Evolutionary conservation across 2,888 invertebrate genomes (phyloP).

Genomic region (Zeuzera pyrina): DNA sequence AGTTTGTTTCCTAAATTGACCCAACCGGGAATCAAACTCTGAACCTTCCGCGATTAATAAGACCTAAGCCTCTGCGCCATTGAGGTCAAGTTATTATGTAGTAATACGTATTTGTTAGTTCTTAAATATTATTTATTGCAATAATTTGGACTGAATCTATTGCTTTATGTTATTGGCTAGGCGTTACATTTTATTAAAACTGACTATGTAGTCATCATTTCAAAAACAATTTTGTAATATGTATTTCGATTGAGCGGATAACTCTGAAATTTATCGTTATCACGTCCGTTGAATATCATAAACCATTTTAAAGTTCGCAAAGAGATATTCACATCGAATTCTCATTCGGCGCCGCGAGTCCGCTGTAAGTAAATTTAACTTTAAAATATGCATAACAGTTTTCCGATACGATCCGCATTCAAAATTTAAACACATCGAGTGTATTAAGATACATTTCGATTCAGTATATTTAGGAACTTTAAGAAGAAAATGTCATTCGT

Average conservation of each 20-base stretch:
- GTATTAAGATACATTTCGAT: constrained; percentile 70
- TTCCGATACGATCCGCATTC: constrained; percentile 65
- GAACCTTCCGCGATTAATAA: too few relatives aligned
- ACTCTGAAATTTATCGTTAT: constrained; percentile 40
- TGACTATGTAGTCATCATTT: constrained; percentile 12
- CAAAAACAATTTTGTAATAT: constrained; percentile 28
- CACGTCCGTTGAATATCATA: constrained; percentile 54
- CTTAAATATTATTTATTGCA: too few relatives aligned
- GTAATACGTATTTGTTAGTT: too few relatives aligned
- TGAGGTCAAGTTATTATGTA: too few relatives aligned
- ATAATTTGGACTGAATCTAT: not conserved
- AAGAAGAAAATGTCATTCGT: constrained; percentile 37
- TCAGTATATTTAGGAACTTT: constrained; percentile 52
- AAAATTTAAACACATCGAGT: constrained; percentile 66
- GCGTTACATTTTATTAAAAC: not conserved
- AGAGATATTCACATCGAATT: constrained; percentile 51
- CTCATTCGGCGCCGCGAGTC: constrained; percentile 42
- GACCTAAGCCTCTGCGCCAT: too few relatives aligned
- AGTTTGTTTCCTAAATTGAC: too few relatives aligned
- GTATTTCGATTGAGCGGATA: constrained; percentile 35
- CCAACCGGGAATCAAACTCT: too few relatives aligned
- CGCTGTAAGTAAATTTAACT: constrained; percentile 66
- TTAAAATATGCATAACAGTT: constrained; percentile 74
- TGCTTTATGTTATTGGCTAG: not conserved
- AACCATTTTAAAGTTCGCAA: constrained; percentile 58